Percentiles rank a stretch among this genome's conserved stretches.
Evolutionary conservation across 2,888 invertebrate species (phyloP).

Genomic region (Volucella inflata): DNA sequence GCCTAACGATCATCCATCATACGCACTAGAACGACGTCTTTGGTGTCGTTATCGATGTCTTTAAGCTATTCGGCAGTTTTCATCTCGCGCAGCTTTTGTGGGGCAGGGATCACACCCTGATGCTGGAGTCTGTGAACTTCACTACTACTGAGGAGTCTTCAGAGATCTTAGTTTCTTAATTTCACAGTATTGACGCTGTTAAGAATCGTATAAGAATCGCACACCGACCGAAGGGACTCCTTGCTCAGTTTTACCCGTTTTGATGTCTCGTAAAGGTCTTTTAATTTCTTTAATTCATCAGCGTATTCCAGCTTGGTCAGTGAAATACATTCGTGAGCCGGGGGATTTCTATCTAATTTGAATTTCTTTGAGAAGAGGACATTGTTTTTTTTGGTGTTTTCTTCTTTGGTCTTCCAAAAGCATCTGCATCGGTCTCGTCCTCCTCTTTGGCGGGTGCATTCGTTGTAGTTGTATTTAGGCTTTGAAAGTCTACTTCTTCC

Average conservation of each 20-base stretch:
- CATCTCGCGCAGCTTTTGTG: conserved; percentile 93
- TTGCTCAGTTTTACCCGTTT: conserved; percentile 90
- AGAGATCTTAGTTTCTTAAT: conserved; percentile 93
- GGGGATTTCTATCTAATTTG: conserved; percentile 98
- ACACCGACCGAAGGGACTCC: conserved; percentile 96
- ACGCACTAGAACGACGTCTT: conserved; percentile 95
- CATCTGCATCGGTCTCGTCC: conserved; percentile 90
- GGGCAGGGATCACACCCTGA: conserved; percentile 95
- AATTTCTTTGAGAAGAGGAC: conserved; percentile 96
- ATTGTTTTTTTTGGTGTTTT: conserved; percentile 98
- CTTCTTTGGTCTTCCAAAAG: conserved; percentile 95
- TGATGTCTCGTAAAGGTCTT: conserved; percentile 93
- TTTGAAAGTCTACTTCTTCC: conserved; percentile 88
- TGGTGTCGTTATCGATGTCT: conserved; percentile 96
- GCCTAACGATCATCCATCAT: conserved; percentile 99
- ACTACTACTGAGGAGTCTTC: conserved; percentile 97
- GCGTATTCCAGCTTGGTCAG: conserved; percentile 96
- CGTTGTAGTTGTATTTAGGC: conserved; percentile 83
- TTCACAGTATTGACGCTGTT: conserved; percentile 91
- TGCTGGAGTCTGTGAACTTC: conserved; percentile 94
- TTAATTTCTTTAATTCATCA: conserved; percentile 95
- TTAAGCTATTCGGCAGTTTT: conserved; percentile 94
- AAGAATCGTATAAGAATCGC: conserved; percentile 97
- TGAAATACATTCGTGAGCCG: conserved; percentile 95
- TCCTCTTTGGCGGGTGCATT: conserved; percentile 88